These are phyloP conservation scores for Drosophila baimaii DNA, from an alignment of 1,140 invertebrate species.

Conservation along the genomic window DNA sequence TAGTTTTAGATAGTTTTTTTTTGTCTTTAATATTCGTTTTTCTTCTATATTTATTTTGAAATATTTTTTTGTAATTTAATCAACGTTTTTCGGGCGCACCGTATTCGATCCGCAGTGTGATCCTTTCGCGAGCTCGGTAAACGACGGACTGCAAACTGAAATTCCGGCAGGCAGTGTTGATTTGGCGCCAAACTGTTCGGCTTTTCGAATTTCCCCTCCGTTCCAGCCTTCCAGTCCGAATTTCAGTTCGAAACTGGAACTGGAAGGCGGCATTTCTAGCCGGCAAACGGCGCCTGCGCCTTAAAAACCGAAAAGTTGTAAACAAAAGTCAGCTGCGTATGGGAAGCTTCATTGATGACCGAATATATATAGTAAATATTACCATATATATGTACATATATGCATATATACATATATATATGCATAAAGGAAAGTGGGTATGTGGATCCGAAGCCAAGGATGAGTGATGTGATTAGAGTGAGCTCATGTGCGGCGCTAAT, in stretches of 20 bases:
- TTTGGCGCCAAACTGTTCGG: constrained; percentile 66
- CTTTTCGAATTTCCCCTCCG: constrained; percentile 60
- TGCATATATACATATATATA: background rate
- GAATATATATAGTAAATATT: background rate
- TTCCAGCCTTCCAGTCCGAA: constrained; percentile 63
- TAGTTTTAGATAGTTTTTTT: background rate
- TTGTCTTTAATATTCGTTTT: background rate
- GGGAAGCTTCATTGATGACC: constrained; percentile 53
- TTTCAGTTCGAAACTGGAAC: constrained; percentile 50
- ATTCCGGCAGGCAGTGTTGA: background rate
- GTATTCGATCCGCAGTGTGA: constrained; percentile 28
- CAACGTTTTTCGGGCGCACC: background rate
- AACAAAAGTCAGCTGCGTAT: constrained; percentile 65
- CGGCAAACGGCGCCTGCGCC: constrained; percentile 63
- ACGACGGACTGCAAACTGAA: constrained; percentile 44
- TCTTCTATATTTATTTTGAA: background rate
- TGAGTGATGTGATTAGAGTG: constrained; percentile 36
- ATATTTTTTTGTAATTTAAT: background rate
- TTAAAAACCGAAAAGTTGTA: constrained; percentile 23
- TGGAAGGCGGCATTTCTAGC: constrained; percentile 49
- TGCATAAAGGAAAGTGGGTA: background rate
- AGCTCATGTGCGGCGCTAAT: constrained; percentile 18
- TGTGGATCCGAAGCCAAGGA: background rate
- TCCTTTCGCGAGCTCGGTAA: constrained; percentile 63
- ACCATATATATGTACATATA: background rate